A percentile compares a stretch with the other conserved stretches of the same genome.
phyloP scores from a whole-genome alignment of 2,113 vertebrate genomes.

The mouse (Mus musculus) region DNA sequence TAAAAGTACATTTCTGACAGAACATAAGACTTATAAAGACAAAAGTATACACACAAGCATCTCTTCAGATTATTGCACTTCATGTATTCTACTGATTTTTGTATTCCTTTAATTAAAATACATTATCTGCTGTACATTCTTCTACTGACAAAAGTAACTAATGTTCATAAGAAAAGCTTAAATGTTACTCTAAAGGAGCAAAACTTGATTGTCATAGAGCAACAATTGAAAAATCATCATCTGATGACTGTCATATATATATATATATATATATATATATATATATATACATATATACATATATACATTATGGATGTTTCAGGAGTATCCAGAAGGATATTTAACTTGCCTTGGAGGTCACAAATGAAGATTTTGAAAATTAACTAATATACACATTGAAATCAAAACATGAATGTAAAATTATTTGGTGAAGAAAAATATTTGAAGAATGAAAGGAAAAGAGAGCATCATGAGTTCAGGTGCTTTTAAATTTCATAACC shows the following conservation, averaged over 20 bases:
- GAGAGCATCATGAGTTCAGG: neutral
- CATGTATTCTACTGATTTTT: constrained; percentile 29
- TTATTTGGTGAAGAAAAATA: neutral
- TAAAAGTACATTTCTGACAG: constrained; percentile 32
- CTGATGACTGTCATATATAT: neutral
- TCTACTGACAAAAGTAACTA: neutral
- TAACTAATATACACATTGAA: neutral
- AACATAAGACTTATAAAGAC: neutral
- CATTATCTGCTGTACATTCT: neutral
- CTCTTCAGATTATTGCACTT: neutral
- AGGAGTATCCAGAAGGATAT: neutral
- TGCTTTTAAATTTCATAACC: constrained; percentile 24
- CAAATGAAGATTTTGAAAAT: neutral
- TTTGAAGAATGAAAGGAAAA: constrained; percentile 40
- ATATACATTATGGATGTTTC: too few species aligned
- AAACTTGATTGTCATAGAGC: neutral
- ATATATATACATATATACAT: too few species aligned
- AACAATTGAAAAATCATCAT: constrained; percentile 4
- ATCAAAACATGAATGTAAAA: neutral
- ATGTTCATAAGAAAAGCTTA: neutral
- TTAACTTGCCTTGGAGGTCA: neutral
- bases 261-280: too few species aligned
- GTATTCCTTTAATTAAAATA: neutral
- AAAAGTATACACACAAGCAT: constrained; percentile 2
- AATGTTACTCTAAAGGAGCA: constrained; percentile 18